Conservation (phyloP, 2,888 invertebrate genomes). For the Agrotis ipsilon region DNA sequence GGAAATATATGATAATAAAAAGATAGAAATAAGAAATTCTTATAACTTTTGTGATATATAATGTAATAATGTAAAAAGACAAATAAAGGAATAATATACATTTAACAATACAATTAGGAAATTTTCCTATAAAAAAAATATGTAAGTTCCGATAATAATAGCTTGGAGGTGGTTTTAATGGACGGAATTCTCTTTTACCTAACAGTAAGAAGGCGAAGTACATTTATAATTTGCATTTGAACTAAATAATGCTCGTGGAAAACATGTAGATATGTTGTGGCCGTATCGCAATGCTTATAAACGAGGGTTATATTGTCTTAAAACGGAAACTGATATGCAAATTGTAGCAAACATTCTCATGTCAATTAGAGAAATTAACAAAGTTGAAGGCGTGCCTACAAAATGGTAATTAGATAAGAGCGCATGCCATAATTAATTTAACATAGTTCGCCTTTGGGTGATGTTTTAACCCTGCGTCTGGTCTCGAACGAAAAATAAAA, state of each 20-base stretch:
- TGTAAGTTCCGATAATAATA: background rate
- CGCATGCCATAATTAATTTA: constrained; percentile 6
- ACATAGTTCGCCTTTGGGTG: background rate
- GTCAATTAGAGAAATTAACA: constrained; percentile 42
- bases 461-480: background rate
- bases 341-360: constrained; percentile 25
- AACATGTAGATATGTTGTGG: background rate
- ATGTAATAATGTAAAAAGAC: too few species aligned
- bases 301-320: constrained; percentile 14
- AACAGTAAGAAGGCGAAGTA: background rate
- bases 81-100: background rate
- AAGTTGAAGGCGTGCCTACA: constrained; percentile 13
- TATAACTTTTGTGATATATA: too few species aligned
- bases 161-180: background rate
- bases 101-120: background rate
- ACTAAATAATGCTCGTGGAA: background rate
- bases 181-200: background rate
- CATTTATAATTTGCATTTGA: too few species aligned
- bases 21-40: too few species aligned
- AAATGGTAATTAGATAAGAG: constrained; percentile 39
- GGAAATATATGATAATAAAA: too few species aligned
- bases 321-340: constrained; percentile 37
- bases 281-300: background rate
- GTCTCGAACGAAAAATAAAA: background rate
- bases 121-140: background rate